Conservation (phyloP, 2,888 invertebrate genomes). For the Bhutanitis thaidina region DNA sequence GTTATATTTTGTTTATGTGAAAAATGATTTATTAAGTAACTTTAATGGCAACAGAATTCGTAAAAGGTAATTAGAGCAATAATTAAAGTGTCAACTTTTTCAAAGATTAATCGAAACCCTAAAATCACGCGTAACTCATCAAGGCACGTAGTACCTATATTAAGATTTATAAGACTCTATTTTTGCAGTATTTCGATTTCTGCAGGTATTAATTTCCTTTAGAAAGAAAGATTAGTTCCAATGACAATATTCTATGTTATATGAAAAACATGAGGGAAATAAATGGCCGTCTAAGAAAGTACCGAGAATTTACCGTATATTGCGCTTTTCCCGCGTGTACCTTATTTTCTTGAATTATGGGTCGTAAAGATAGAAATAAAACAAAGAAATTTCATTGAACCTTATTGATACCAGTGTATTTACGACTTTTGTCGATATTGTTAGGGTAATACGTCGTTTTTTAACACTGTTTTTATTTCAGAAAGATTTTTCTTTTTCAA, state of each 20-base stretch:
- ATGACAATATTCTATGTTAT: constrained; percentile 1
- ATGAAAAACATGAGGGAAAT: constrained; percentile 10
- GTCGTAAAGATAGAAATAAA: constrained; percentile 68
- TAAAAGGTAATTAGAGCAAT: too few relatives aligned
- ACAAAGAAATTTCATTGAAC: constrained; percentile 61
- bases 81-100: too few relatives aligned
- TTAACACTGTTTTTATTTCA: neutral
- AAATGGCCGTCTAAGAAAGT: constrained; percentile 15
- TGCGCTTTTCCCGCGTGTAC: constrained; percentile 15
- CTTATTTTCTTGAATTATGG: constrained; percentile 45
- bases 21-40: too few relatives aligned
- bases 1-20: too few relatives aligned
- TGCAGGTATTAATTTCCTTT: too few relatives aligned
- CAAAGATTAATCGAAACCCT: too few relatives aligned
- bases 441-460: constrained; percentile 1
- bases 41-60: too few relatives aligned
- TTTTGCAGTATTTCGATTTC: too few relatives aligned
- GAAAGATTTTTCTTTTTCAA: neutral
- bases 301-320: constrained; percentile 16
- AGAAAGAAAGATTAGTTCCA: neutral
- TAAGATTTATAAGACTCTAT: too few relatives aligned
- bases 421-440: constrained; percentile 11
- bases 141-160: too few relatives aligned
- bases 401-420: constrained; percentile 22
- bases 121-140: too few relatives aligned